phyloP scores from a whole-genome alignment of 1,140 invertebrate genomes.

The Trichogramma pretiosum region DNA sequence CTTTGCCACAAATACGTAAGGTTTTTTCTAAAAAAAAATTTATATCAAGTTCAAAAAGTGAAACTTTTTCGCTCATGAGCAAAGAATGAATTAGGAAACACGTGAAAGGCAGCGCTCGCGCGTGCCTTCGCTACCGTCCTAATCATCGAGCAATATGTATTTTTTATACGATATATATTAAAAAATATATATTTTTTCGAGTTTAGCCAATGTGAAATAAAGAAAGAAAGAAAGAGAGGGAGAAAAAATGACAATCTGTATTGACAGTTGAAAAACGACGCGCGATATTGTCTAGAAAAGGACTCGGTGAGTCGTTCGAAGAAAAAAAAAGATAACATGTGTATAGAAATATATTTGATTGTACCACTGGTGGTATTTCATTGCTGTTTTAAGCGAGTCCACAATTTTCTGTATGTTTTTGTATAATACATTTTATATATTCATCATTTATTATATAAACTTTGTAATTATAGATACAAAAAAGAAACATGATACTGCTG shows the following conservation, averaged over 20 bases:
- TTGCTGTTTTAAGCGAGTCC: constrained; percentile 16
- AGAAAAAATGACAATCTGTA: constrained; percentile 7
- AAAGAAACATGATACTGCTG: too few relatives aligned
- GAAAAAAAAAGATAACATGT: too few relatives aligned
- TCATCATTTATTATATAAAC: constrained; percentile 12
- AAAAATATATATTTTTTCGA: constrained; percentile 2
- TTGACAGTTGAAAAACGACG: not conserved
- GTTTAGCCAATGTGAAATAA: too few relatives aligned
- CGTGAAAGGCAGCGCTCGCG: too few relatives aligned
- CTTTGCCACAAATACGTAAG: too few relatives aligned
- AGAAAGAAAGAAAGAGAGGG: not conserved
- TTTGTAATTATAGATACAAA: too few relatives aligned
- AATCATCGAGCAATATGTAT: constrained; percentile 15
- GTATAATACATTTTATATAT: constrained; percentile 13
- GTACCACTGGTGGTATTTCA: constrained; percentile 19
- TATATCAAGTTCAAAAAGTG: too few relatives aligned
- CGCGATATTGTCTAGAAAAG: not conserved
- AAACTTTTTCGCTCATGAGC: too few relatives aligned
- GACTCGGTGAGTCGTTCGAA: not conserved
- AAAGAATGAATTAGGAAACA: too few relatives aligned
- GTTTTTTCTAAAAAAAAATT: too few relatives aligned
- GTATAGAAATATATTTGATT: constrained; percentile 2
- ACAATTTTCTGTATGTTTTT: constrained; percentile 10
- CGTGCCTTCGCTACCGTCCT: constrained; percentile 13
- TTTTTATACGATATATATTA: constrained; percentile 20